Conservation (phyloP, 2,888 invertebrate genomes). For the Agonopterix heracliana region DNA sequence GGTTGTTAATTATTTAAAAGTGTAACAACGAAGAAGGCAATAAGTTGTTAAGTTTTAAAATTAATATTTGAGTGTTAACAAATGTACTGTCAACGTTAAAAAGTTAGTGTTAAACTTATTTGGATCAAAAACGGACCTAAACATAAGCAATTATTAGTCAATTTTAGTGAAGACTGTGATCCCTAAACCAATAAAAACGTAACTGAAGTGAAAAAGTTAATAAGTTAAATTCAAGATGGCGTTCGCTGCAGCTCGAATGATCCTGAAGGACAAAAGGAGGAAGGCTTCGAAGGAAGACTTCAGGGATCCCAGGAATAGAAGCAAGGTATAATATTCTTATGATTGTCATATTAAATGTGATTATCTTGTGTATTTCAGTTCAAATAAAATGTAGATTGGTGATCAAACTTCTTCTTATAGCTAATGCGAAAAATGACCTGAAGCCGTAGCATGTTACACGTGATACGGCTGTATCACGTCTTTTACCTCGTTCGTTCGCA, state of each 20-base stretch:
- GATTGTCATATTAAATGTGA: background rate
- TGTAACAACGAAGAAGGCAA: constrained; percentile 43
- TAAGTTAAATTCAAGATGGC: constrained; percentile 77
- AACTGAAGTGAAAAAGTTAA: constrained; percentile 14
- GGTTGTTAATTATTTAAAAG: constrained; percentile 19
- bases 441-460: too few relatives aligned
- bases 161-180: constrained; percentile 22
- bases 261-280: constrained; percentile 86
- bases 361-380: background rate
- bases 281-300: constrained; percentile 89
- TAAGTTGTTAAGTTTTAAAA: constrained; percentile 41
- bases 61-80: constrained; percentile 22
- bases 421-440: background rate
- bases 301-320: constrained; percentile 82
- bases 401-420: too few relatives aligned
- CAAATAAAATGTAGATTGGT: too few relatives aligned
- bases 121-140: constrained; percentile 15
- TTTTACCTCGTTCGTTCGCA: too few relatives aligned
- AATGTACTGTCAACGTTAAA: constrained; percentile 21
- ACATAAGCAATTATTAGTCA: constrained; percentile 41
- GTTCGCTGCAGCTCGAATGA: constrained; percentile 90
- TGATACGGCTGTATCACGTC: too few relatives aligned
- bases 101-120: constrained; percentile 6
- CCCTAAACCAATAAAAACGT: constrained; percentile 4
- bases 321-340: constrained; percentile 80